phyloP scores from a whole-genome alignment of 37 sponge, comb jelly and placozoan genomes.

The Bolinopsis microptera region DNA sequence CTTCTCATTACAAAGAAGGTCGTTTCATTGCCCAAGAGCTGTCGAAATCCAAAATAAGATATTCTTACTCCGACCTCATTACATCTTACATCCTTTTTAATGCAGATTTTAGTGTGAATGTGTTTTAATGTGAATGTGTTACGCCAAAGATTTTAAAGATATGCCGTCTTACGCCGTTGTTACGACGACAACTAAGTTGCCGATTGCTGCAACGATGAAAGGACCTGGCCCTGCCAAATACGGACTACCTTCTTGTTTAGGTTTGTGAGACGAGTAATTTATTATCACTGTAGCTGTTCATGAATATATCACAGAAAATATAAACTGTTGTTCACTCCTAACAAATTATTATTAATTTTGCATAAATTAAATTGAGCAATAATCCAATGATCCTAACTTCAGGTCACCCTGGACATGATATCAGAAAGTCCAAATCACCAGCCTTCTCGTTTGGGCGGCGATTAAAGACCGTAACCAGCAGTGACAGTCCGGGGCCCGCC shows the following conservation, averaged over 20 bases:
- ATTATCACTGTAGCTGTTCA: no score
- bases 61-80: no score
- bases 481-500: constrained; percentile 77
- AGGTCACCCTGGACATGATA: not conserved
- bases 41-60: no score
- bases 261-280: not conserved
- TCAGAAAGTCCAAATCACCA: constrained; percentile 29
- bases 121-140: constrained; percentile 23
- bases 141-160: not conserved
- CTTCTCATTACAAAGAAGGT: no score
- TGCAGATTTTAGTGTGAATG: no score
- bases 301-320: no score
- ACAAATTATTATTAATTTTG: no score
- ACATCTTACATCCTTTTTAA: no score
- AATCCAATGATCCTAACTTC: no score
- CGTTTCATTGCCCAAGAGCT: no score
- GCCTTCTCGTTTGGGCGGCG: constrained; percentile 37
- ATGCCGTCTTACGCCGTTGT: not conserved
- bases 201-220: constrained; percentile 26
- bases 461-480: not conserved
- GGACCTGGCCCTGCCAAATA: constrained; percentile 53
- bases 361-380: no score
- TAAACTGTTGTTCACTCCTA: no score
- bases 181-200: constrained; percentile 22
- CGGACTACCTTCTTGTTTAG: constrained; percentile 32